Base-by-base conservation (phyloP, 1,140 invertebrate genomes). In the Cecropterus lyciades region DNA sequence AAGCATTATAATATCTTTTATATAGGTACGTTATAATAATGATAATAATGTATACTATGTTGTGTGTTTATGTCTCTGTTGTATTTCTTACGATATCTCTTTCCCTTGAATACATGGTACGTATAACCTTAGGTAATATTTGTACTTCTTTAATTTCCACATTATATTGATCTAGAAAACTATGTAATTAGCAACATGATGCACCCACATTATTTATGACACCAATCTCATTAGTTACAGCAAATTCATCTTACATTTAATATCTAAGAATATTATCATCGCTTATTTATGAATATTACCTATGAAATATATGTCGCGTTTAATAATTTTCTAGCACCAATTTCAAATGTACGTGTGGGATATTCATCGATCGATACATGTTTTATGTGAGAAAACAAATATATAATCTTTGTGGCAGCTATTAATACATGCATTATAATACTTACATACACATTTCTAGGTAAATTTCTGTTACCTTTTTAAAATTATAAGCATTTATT, bases 341-440 rank as follows among this genome's bases (percentile, higher is more conserved):
- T 85, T 89, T 85, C 79, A 73, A 69, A 78, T 48, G 65, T 71
- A 63, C 65, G 65, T 72, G 52, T 69, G 60, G 55, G 43, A 62
- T 69, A 48, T 52, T 70, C 67, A 51, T 66, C 64, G 55, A 62
- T 62, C n/a, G n/a, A n/a, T n/a, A 79, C 62, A 46, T 57, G 65
- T 69, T 53, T 33, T 33, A 33, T 33, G 30, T 33, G 30, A 33
- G 30, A 33, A 33, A 6, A 33, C 30, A 33, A 33, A 33, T 33
- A 33, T 33, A 33, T 33, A 33, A 33, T 33, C 30, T 84, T 70
- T 89, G 86, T 89, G 85, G 84, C 85, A 88, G 85, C 85, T 88
- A 82, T 89, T 86, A 53, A 53, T 53, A 87, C 82, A 91, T 91
- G 85, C 87, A 87, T 87, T 80, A 75, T 65, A 59, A 67, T 76